Percentiles rank a stretch among this genome's conserved stretches.
phyloP scores from a whole-genome alignment of 2,113 vertebrate species.

The Sinocyclocheilus rhinocerous region DNA sequence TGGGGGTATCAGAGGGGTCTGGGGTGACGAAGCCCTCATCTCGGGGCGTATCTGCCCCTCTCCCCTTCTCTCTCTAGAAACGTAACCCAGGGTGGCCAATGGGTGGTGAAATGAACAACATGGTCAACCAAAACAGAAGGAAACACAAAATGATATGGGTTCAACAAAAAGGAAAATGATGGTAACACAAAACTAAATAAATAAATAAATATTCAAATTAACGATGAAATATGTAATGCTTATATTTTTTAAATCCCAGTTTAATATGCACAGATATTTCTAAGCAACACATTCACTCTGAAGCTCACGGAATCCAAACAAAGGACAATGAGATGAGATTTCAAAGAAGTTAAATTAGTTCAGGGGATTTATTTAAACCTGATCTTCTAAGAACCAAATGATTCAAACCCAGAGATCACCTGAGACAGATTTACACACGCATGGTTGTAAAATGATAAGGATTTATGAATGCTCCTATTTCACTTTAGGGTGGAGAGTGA shows the following conservation, averaged over 20 bases:
- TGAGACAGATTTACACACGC: conserved; percentile 1
- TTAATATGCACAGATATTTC: not conserved
- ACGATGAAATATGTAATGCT: not conserved
- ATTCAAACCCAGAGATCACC: not conserved
- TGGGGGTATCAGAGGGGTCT: conserved; percentile 76
- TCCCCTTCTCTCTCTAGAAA: conserved; percentile 85
- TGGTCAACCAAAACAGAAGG: conserved; percentile 66
- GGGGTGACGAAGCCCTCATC: conserved; percentile 67
- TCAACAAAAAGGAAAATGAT: conserved; percentile 45
- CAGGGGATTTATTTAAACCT: conserved; percentile 1
- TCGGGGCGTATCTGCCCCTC: conserved; percentile 76
- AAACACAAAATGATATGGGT: conserved; percentile 63
- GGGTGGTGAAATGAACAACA: conserved; percentile 59
- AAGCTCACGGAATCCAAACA: conserved; percentile 16
- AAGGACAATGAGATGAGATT: conserved; percentile 32
- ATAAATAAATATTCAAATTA: not conserved
- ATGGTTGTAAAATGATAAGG: conserved; percentile 12
- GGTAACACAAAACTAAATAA: conserved; percentile 22
- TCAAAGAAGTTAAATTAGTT: conserved; percentile 19
- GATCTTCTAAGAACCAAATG: not conserved
- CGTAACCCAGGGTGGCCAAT: conserved; percentile 67
- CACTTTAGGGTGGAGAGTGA: not conserved
- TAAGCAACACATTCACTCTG: not conserved
- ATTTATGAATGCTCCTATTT: not conserved
- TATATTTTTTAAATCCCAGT: not conserved